phyloP scores from a whole-genome alignment of 2,888 invertebrate species.

The Hyposoter dolosus region DNA sequence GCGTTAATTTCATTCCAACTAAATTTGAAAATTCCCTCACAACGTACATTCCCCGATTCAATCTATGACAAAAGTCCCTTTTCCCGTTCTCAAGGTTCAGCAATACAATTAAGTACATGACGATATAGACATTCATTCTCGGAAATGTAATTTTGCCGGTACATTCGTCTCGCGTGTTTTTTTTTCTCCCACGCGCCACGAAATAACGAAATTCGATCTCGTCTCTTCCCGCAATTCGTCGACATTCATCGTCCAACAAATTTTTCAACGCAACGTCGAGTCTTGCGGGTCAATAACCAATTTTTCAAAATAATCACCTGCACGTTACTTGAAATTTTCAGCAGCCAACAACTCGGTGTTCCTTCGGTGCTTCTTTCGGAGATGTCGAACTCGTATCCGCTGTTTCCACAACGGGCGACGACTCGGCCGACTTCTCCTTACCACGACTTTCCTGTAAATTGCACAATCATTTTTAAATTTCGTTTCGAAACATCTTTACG shows the following conservation, averaged over 20 bases:
- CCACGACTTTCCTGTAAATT: too few species aligned
- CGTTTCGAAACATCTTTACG: too few species aligned
- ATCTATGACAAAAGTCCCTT: too few species aligned
- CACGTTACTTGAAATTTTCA: too few species aligned
- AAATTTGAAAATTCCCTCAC: not conserved
- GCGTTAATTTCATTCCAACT: not conserved
- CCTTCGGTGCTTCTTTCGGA: too few species aligned
- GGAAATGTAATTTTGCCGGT: not conserved
- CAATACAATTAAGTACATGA: constrained; percentile 3
- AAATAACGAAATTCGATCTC: too few species aligned
- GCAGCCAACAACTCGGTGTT: too few species aligned
- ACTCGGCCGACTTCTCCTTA: too few species aligned
- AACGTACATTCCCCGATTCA: too few species aligned
- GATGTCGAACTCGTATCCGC: not conserved
- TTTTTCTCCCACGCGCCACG: constrained; percentile 2
- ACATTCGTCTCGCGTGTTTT: not conserved
- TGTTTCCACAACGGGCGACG: too few species aligned
- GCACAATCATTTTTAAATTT: too few species aligned
- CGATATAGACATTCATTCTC: not conserved
- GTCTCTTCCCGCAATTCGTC: not conserved
- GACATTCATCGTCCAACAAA: constrained; percentile 11
- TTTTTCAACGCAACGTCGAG: constrained; percentile 6
- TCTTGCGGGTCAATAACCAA: not conserved
- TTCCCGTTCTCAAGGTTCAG: not conserved
- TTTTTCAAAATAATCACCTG: not conserved